phyloP scores from a whole-genome alignment of 2,797 vertebrate genomes.

The Syngnathus acus region DNA sequence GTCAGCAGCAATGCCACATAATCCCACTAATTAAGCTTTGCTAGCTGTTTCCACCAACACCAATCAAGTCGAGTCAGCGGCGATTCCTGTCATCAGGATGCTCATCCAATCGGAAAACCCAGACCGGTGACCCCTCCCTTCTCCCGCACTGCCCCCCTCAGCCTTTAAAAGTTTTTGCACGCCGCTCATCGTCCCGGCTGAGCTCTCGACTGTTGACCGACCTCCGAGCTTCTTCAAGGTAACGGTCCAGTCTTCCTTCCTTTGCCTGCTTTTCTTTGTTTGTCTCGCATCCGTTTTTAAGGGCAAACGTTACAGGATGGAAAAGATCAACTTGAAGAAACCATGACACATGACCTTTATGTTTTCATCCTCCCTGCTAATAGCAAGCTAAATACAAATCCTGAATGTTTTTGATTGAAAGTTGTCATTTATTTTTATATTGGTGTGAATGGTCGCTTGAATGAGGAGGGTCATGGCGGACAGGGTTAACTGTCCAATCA shows the following conservation, averaged over 20 bases:
- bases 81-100: background rate
- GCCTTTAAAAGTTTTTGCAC: slow-evolving; percentile 1
- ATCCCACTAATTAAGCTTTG: background rate
- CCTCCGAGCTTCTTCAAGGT: background rate
- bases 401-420: background rate
- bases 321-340: background rate
- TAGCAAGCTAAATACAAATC: background rate
- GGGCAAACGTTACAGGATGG: background rate
- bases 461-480: background rate
- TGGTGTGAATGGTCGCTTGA: background rate
- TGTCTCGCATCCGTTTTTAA: background rate
- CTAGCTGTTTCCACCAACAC: background rate
- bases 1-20: too few relatives aligned
- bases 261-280: background rate
- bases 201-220: background rate
- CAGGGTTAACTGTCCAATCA: background rate
- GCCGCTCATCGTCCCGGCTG: background rate
- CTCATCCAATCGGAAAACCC: background rate
- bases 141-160: background rate
- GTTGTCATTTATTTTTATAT: background rate
- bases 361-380: background rate
- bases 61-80: background rate
- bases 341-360: background rate
- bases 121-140: background rate
- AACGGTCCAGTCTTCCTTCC: background rate